A percentile compares a stretch with the other conserved stretches of the same genome.
These are phyloP conservation scores for Eurystomus glaucurus DNA, from an alignment of 2,797 vertebrate genomes.

Conservation along the genomic window DNA sequence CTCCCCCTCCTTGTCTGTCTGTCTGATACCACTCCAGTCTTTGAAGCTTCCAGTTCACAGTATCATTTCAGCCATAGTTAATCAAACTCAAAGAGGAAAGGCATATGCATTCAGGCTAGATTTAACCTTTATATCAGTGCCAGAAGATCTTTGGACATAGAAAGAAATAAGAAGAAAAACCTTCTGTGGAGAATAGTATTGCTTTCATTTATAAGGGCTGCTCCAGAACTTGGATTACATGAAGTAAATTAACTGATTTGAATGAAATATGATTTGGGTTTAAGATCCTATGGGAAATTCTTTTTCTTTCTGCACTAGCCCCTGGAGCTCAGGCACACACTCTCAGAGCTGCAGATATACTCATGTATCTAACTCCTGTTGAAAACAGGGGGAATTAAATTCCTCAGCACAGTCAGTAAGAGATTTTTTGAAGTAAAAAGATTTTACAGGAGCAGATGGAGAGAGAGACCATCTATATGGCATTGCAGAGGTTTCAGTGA, in stretches of 20 bases:
- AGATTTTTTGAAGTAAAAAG: neutral
- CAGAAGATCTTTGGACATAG: slow-evolving; percentile 46
- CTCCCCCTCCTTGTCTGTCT: slow-evolving; percentile 41
- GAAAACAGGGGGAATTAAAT: neutral
- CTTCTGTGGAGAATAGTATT: slow-evolving; percentile 38
- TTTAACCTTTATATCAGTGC: slow-evolving; percentile 65
- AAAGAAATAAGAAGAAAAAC: slow-evolving; percentile 49
- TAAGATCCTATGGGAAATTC: neutral
- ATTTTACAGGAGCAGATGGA: neutral
- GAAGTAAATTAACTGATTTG: slow-evolving; percentile 27
- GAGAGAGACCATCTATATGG: neutral
- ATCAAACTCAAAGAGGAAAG: slow-evolving; percentile 55
- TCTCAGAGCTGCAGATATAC: neutral
- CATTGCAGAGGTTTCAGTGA: neutral
- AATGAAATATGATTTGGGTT: slow-evolving; percentile 35
- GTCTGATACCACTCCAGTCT: slow-evolving; percentile 32
- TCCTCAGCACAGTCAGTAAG: neutral
- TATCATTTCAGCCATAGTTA: slow-evolving; percentile 51
- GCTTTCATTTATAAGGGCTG: neutral
- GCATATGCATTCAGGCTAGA: slow-evolving; percentile 58
- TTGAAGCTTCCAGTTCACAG: slow-evolving; percentile 36
- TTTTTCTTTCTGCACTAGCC: neutral
- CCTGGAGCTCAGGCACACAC: neutral
- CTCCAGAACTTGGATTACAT: slow-evolving; percentile 11
- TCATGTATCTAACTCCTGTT: neutral